A percentile compares a stretch with the other conserved stretches of the same genome.
These are phyloP conservation scores for Adrianichthys oophorus DNA, from an alignment of 2,797 vertebrate species.

Conservation along the genomic window DNA sequence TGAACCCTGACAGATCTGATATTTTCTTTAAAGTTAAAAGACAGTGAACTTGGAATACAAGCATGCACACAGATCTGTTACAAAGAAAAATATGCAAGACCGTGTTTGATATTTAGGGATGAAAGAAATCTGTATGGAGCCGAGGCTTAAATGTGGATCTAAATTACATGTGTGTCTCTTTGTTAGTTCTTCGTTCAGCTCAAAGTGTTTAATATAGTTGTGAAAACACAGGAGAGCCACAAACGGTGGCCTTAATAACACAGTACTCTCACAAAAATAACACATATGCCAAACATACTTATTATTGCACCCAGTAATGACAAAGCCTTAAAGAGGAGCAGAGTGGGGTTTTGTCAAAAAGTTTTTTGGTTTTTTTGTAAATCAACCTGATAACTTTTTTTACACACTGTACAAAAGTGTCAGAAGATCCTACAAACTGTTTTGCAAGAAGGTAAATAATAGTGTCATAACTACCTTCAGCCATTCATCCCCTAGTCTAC, in stretches of 20 bases:
- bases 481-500: slow-evolving; percentile 11
- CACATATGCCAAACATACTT: slow-evolving; percentile 60
- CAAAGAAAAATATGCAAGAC: slow-evolving; percentile 1
- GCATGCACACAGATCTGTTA: slow-evolving; percentile 19
- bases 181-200: slow-evolving; percentile 62
- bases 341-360: slow-evolving; percentile 9
- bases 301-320: slow-evolving; percentile 56
- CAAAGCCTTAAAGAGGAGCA: slow-evolving; percentile 13
- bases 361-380: slow-evolving; percentile 1
- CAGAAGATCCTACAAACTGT: not conserved
- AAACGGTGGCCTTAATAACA: slow-evolving; percentile 27
- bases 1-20: slow-evolving; percentile 18
- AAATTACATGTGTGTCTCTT: slow-evolving; percentile 60
- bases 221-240: slow-evolving; percentile 47
- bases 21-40: too few species aligned
- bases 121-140: slow-evolving; percentile 27
- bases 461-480: slow-evolving; percentile 4
- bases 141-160: slow-evolving; percentile 20
- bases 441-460: not conserved
- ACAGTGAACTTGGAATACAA: slow-evolving; percentile 11
- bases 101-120: slow-evolving; percentile 33
- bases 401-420: not conserved
- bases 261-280: slow-evolving; percentile 53
- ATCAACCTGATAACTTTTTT: too few species aligned
- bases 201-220: slow-evolving; percentile 59